A percentile compares a stretch with the other conserved stretches of the same genome.
These are phyloP conservation scores for Dolichotis patagonum DNA, from an alignment of 2,113 vertebrate genomes.

Conservation along the genomic window DNA sequence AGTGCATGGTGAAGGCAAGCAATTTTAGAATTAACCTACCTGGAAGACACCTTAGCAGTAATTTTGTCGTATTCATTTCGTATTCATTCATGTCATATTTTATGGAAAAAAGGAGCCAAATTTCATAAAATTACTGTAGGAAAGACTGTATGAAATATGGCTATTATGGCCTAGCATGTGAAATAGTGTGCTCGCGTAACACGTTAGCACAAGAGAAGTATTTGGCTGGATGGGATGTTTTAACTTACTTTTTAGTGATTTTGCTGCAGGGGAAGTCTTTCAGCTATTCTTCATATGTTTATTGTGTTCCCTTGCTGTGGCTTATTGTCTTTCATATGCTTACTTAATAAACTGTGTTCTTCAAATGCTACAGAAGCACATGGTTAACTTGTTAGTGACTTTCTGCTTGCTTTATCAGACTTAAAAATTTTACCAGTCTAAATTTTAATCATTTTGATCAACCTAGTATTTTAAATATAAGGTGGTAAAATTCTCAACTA, in stretches of 20 bases:
- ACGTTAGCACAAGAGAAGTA: too few species aligned
- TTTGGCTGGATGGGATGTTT: background rate
- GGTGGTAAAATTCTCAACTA: background rate
- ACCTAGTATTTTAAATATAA: background rate
- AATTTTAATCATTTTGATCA: background rate
- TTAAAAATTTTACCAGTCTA: background rate
- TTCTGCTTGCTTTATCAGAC: background rate
- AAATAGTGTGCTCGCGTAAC: background rate
- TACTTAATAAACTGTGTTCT: background rate
- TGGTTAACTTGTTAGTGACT: background rate
- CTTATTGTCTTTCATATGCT: background rate
- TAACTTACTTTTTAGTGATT: background rate
- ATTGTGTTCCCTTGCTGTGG: background rate
- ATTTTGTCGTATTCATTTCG: background rate
- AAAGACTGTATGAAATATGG: background rate
- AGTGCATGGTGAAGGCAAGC: background rate
- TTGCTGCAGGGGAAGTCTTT: background rate
- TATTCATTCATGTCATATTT: too few species aligned
- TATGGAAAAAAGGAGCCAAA: background rate
- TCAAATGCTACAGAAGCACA: background rate
- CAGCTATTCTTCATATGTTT: background rate
- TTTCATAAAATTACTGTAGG: background rate
- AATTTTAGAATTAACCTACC: background rate
- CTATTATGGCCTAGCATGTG: background rate
- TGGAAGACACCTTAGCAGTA: background rate